Evolutionary conservation across 1,140 invertebrate genomes (phyloP).

Genomic region (Acromyrmex charruanus): DNA sequence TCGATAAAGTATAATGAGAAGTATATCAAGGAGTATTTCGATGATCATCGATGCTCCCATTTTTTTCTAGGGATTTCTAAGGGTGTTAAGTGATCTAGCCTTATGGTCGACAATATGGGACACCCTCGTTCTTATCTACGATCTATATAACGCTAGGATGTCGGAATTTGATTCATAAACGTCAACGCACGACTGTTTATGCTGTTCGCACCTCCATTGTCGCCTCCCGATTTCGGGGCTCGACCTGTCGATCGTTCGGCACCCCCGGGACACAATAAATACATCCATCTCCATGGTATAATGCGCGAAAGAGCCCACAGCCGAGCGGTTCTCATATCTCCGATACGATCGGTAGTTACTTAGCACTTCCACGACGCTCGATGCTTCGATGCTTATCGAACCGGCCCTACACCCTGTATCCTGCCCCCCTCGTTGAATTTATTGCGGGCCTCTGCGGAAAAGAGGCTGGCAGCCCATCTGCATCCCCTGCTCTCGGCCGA

Average conservation of each 20-base stretch:
- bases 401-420: conserved; percentile 74
- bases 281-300: conserved; percentile 52
- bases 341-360: conserved; percentile 85
- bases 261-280: conserved; percentile 60
- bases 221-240: conserved; percentile 27
- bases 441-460: conserved; percentile 79
- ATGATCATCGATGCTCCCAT: not conserved
- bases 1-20: not conserved
- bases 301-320: conserved; percentile 66
- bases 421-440: conserved; percentile 83
- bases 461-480: conserved; percentile 76
- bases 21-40: not conserved
- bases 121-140: conserved; percentile 31
- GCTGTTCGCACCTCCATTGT: conserved; percentile 69
- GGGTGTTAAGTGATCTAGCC: not conserved
- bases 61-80: not conserved
- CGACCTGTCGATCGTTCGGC: conserved; percentile 59
- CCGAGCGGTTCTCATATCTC: conserved; percentile 75
- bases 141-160: conserved; percentile 41
- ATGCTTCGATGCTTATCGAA: conserved; percentile 83
- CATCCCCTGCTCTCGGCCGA: conserved; percentile 41
- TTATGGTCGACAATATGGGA: not conserved
- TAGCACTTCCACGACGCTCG: conserved; percentile 84
- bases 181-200: conserved; percentile 75
- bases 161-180: conserved; percentile 84